Evolutionary conservation across 2,888 invertebrate species (phyloP).

Genomic region (Melitaea athalia): DNA sequence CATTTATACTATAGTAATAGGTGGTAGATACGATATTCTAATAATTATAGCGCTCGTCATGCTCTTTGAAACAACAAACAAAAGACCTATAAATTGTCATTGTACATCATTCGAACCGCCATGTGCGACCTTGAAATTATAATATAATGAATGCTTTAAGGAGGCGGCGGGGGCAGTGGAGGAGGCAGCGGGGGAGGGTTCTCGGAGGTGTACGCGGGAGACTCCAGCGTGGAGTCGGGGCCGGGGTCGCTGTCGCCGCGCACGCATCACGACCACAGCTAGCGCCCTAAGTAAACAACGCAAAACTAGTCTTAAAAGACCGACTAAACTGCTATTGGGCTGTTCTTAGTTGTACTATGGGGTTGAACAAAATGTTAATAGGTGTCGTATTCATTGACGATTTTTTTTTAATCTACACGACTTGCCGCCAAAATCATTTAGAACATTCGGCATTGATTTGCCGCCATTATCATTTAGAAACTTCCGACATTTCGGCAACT

Average conservation of each 20-base stretch:
- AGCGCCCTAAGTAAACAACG: conserved; percentile 51
- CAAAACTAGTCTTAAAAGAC: not conserved
- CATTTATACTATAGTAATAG: too few relatives aligned
- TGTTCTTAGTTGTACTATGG: not conserved
- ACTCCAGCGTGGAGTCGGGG: conserved; percentile 76
- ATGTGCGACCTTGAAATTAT: not conserved
- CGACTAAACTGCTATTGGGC: conserved; percentile 1
- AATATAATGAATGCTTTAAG: conserved; percentile 4
- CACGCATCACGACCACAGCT: conserved; percentile 77
- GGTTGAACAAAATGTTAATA: too few relatives aligned
- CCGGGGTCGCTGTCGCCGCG: conserved; percentile 75
- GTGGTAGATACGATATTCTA: too few relatives aligned
- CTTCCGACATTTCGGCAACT: too few relatives aligned
- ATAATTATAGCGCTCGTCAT: too few relatives aligned
- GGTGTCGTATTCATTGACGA: too few relatives aligned
- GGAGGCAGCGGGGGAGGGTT: conserved; percentile 73
- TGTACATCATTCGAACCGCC: not conserved
- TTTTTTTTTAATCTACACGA: too few relatives aligned
- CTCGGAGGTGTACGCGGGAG: conserved; percentile 77
- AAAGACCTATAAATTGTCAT: too few relatives aligned
- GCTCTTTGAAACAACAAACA: too few relatives aligned
- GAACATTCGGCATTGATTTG: too few relatives aligned
- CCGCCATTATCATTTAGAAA: too few relatives aligned
- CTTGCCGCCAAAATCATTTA: too few relatives aligned
- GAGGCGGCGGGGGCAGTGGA: conserved; percentile 56